Percentiles rank a stretch among this genome's conserved stretches.
These are phyloP conservation scores for Coptodon rendalli DNA, from an alignment of 2,113 vertebrate genomes.

Conservation along the genomic window DNA sequence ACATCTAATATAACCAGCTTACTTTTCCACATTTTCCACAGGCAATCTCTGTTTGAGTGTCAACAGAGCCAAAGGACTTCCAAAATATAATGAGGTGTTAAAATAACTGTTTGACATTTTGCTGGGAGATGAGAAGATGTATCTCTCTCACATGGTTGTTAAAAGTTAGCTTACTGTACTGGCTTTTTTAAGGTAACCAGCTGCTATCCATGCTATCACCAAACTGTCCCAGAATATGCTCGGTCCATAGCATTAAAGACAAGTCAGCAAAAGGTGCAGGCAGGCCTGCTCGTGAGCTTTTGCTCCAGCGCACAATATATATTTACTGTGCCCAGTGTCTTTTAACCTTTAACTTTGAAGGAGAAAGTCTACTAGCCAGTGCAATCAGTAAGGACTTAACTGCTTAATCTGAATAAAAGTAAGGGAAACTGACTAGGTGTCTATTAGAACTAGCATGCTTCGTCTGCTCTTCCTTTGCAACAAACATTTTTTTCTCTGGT, in stretches of 20 bases:
- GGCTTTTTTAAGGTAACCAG: background rate
- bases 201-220: background rate
- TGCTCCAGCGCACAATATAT: background rate
- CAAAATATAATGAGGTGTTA: background rate
- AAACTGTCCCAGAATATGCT: background rate
- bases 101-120: background rate
- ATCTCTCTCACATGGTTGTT: background rate
- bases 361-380: rapidly evolving
- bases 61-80: background rate
- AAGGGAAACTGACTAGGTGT: background rate
- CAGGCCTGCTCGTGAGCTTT: background rate
- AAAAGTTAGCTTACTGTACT: background rate
- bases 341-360: background rate
- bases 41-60: background rate
- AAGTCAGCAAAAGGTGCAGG: background rate
- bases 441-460: background rate
- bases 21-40: background rate
- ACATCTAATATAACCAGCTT: background rate
- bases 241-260: background rate
- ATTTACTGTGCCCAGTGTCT: background rate
- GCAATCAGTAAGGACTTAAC: background rate
- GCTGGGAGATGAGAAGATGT: background rate
- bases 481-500: background rate
- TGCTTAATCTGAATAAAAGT: background rate
- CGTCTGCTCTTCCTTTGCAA: background rate